A percentile compares a stretch with the other conserved stretches of the same genome.
Conservation (phyloP, 2,113 vertebrate species). For the Smithornis capensis region DNA sequence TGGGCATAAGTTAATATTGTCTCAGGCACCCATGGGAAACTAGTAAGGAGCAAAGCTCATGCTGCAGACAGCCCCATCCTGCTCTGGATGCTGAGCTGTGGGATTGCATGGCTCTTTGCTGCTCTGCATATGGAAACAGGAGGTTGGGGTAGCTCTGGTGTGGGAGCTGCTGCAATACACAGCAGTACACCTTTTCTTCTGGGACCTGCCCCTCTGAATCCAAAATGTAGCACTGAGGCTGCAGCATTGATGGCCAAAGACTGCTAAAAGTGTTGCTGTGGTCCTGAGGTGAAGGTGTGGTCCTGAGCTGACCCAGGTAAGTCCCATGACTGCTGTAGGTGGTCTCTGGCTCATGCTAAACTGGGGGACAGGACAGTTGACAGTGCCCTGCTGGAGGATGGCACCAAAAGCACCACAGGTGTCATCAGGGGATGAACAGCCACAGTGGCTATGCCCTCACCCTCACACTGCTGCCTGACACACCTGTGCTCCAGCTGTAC, state of each 20-base stretch:
- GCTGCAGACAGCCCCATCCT: background rate
- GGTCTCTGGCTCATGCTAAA: fast-evolving
- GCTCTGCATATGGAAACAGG: background rate
- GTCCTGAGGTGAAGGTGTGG: background rate
- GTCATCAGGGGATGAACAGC: background rate
- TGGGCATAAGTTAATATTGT: background rate
- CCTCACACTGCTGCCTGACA: fast-evolving
- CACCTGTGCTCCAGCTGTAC: background rate
- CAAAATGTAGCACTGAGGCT: fast-evolving
- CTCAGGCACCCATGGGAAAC: background rate
- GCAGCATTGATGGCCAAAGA: background rate
- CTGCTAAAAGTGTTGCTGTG: background rate
- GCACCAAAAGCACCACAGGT: background rate
- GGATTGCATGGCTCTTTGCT: fast-evolving
- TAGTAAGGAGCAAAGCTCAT: fast-evolving
- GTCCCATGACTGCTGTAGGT: background rate
- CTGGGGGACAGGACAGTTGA: background rate
- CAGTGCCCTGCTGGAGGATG: fast-evolving
- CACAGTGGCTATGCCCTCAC: fast-evolving
- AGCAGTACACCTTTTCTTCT: fast-evolving
- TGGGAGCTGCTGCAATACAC: background rate
- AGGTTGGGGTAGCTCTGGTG: background rate
- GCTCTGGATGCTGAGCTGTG: background rate
- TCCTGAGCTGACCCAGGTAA: too few species aligned
- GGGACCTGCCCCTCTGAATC: background rate